A percentile compares a stretch with the other conserved stretches of the same genome.
Evolutionary conservation across 2,888 invertebrate genomes (phyloP).

Genomic region (Volucella bombylans): DNA sequence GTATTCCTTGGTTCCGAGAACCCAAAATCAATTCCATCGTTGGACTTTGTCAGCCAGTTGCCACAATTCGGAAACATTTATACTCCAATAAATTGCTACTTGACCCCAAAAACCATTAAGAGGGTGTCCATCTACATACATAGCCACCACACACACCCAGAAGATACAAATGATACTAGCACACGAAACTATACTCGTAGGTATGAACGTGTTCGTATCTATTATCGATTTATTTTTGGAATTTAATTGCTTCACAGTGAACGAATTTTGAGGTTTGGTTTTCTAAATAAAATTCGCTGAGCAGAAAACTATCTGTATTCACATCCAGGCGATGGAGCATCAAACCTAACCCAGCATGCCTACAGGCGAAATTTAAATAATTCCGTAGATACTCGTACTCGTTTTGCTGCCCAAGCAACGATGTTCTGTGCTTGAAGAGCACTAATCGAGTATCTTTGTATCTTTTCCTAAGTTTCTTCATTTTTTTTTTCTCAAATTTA

Average conservation of each 20-base stretch:
- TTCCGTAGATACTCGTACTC: no score
- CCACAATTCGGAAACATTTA: conserved; percentile 5
- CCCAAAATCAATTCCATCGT: neutral
- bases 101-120: neutral
- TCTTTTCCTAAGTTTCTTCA: conserved; percentile 35
- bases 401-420: no score
- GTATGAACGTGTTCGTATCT: neutral
- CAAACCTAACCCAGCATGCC: conserved; percentile 37
- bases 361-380: conserved; percentile 13
- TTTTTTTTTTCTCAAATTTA: neutral
- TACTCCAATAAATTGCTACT: neutral
- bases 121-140: neutral
- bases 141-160: neutral
- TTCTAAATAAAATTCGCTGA: conserved; percentile 46
- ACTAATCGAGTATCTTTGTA: conserved; percentile 16
- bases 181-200: no score
- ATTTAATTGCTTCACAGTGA: conserved; percentile 63
- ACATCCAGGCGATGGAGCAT: conserved; percentile 44
- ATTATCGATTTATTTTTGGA: conserved; percentile 59
- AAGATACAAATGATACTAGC: conserved; percentile 1
- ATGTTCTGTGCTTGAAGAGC: no score
- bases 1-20: no score
- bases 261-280: conserved; percentile 3
- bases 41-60: neutral
- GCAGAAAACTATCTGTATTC: conserved; percentile 47